phyloP scores from a whole-genome alignment of 2,797 vertebrate species.

The Zenarchopterus dispar region DNA sequence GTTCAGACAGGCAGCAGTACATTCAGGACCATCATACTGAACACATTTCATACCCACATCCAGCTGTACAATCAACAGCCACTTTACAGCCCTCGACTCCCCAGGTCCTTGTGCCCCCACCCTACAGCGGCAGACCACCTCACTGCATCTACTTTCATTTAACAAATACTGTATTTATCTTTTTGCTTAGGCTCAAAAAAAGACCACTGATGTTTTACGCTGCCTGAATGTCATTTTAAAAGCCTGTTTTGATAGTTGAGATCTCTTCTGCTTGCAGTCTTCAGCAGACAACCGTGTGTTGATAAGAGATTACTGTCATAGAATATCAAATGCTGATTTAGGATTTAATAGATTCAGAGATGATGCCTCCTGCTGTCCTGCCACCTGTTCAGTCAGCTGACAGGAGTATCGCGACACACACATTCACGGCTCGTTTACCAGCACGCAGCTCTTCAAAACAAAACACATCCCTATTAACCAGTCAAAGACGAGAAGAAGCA shows the following conservation, averaged over 20 bases:
- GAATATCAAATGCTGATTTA: constrained; percentile 77
- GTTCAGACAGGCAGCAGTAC: no score
- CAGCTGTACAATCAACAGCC: no score
- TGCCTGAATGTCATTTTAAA: constrained; percentile 28
- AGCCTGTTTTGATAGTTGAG: constrained; percentile 29
- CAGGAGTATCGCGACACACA: constrained; percentile 34
- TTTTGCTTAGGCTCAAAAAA: neutral
- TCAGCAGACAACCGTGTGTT: constrained; percentile 23
- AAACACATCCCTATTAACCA: constrained; percentile 56
- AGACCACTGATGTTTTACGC: constrained; percentile 3
- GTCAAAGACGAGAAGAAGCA: constrained; percentile 42
- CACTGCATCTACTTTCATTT: no score
- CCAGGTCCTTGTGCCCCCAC: no score
- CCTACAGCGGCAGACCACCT: no score
- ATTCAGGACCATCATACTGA: no score
- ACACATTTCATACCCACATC: no score
- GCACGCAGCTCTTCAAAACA: constrained; percentile 44
- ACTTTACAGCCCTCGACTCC: no score
- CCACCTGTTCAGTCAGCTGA: constrained; percentile 79
- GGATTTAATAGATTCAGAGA: constrained; percentile 76
- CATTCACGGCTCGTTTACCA: constrained; percentile 60
- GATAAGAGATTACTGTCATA: constrained; percentile 61
- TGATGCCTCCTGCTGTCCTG: constrained; percentile 75
- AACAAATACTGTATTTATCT: neutral
- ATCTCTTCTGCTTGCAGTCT: constrained; percentile 17